These are phyloP conservation scores for Babyrousa celebensis DNA, from an alignment of 2,797 vertebrate species.

Conservation along the genomic window DNA sequence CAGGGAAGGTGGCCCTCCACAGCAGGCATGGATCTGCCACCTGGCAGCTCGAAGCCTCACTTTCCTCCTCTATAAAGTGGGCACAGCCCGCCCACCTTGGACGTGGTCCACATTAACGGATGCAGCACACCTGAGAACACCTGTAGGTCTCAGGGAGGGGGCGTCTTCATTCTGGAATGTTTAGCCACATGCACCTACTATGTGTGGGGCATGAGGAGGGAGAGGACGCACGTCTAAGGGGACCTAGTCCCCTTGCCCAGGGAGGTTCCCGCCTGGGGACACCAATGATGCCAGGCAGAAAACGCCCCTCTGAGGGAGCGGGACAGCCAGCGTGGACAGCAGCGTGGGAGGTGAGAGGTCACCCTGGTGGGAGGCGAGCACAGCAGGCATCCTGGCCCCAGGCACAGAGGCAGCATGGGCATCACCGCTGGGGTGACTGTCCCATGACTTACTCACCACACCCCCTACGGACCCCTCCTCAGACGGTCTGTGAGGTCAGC, in stretches of 20 bases:
- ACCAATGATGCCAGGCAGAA: background rate
- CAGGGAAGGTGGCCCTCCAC: background rate
- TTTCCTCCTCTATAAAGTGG: background rate
- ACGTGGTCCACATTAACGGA: fast-evolving
- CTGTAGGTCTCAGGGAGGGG: background rate
- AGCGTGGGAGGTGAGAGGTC: fast-evolving
- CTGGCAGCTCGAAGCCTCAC: background rate
- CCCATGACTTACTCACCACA: background rate
- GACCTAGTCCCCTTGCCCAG: fast-evolving
- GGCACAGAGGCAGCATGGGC: fast-evolving
- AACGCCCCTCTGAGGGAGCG: background rate
- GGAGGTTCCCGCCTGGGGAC: background rate
- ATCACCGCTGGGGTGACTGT: background rate
- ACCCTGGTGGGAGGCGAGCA: background rate
- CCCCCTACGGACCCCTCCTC: background rate
- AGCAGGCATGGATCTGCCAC: background rate
- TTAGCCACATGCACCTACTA: background rate
- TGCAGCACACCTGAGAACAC: background rate
- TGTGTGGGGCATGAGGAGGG: fast-evolving
- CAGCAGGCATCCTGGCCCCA: fast-evolving
- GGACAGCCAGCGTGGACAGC: background rate
- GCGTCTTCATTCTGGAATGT: fast-evolving
- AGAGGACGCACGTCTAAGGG: no score
- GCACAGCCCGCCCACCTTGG: background rate
- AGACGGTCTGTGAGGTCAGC: background rate